Base-by-base conservation (phyloP, 2,797 vertebrate genomes). In the Danionella dracula region DNA sequence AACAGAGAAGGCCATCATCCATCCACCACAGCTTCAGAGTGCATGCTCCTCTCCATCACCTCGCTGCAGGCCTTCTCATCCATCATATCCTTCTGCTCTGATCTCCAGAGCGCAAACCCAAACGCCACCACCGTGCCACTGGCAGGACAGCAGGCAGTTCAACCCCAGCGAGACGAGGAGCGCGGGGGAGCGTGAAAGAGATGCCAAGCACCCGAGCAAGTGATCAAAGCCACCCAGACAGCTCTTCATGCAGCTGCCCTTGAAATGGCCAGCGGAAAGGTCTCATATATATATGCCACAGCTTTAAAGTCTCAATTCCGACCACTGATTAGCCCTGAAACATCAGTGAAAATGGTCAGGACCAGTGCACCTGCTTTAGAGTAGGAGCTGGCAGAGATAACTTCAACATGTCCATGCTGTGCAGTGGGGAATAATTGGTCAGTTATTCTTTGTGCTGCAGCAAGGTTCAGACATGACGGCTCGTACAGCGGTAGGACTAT, bases 181-280 rank as follows among this genome's bases (percentile, higher is more conserved):
- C 1, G 23, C 23, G 70, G 77, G 73, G 54, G 32, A 71, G 41
- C 31, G 58, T 54, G 51, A 57, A 74, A 80, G 63, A 78, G 63
- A 74, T 74, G 74, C 67, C 71, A 51, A 84, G 81, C 72, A 70
- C 78, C 8, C 63, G 68, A 80, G 51, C 7, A 76, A 20, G 71
- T 83, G 81, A 85, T 87, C 81, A 85, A 87, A 87, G 77, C 69
- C 66, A 72, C 76, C 41, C 37, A 72, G 81, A 82, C 83, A 82
- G 77, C 82, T 85, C 79, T 81, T 74, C 78, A 81, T 83, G 82
- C 79, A 73, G 75, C 77, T 38, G 48, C 45, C 81, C 86, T 85
- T 86, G 77, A 84, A 85, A 83, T 74, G 73, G 78, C 73, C 68
- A 81, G 72, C 23, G 31, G n/a, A 51, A 68, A 54, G 54, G 46